Percentiles rank a stretch among this genome's conserved stretches.
Evolutionary conservation across 2,797 vertebrate genomes (phyloP).

Genomic region (Acanthiza pusilla): DNA sequence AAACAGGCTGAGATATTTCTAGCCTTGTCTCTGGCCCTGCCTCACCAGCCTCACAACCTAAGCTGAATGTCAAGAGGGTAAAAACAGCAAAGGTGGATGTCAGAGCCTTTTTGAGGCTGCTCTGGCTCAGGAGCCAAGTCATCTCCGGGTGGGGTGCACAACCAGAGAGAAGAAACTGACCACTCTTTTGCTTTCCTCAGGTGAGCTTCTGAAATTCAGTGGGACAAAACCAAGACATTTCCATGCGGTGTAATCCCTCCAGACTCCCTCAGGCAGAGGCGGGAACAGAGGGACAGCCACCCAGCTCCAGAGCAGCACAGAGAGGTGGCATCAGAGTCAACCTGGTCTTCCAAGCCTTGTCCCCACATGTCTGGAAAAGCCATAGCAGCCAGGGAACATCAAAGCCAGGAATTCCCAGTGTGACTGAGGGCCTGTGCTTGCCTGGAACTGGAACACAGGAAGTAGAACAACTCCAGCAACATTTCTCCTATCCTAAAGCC

Average conservation of each 20-base stretch:
- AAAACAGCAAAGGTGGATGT: neutral
- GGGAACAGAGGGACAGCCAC: neutral
- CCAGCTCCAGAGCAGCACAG: neutral
- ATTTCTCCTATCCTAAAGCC: neutral
- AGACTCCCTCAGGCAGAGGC: neutral
- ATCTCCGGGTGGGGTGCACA: fast-evolving
- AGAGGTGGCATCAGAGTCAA: neutral
- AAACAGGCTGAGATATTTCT: neutral
- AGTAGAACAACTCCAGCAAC: neutral
- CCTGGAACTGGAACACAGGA: neutral
- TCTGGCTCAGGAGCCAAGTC: neutral
- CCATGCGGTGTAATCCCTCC: neutral
- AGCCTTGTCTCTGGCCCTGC: neutral
- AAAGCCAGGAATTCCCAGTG: neutral
- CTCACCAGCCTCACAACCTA: neutral
- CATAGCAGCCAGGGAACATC: neutral
- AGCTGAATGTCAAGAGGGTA: neutral
- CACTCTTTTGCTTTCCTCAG: neutral
- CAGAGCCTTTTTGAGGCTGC: neutral
- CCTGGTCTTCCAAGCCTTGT: neutral
- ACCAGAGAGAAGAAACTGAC: neutral
- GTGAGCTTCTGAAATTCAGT: neutral
- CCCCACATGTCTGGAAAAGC: neutral
- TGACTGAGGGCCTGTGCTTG: neutral
- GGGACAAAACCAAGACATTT: neutral